Evolutionary conservation across 1,140 invertebrate genomes (phyloP).

Genomic region (Hyphantria cunea): DNA sequence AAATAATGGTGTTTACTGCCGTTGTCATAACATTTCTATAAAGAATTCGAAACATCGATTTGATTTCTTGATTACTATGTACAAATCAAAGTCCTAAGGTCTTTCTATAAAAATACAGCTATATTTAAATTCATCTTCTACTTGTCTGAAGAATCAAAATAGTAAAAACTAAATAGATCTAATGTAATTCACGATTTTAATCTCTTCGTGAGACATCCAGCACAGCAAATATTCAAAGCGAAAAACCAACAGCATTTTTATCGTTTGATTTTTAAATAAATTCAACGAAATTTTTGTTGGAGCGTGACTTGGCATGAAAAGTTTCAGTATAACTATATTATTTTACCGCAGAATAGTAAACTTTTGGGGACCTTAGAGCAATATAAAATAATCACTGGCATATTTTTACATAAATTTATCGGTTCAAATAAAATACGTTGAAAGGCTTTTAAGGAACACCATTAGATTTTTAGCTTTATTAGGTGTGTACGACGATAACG

Average conservation of each 20-base stretch:
- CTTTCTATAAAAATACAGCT: too few species aligned
- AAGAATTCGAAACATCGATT: too few species aligned
- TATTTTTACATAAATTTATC: slow-evolving; percentile 33
- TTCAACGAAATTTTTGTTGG: slow-evolving; percentile 30
- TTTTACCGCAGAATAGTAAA: slow-evolving; percentile 25
- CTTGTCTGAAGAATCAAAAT: slow-evolving; percentile 8
- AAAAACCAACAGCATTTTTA: slow-evolving; percentile 26
- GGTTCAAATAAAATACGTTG: slow-evolving; percentile 23
- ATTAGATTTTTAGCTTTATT: slow-evolving; percentile 17
- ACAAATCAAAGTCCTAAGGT: too few species aligned
- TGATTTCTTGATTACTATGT: too few species aligned
- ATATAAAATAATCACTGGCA: slow-evolving; percentile 27
- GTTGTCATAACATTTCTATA: too few species aligned
- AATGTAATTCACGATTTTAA: slow-evolving; percentile 23
- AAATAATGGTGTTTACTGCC: too few species aligned
- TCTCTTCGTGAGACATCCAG: slow-evolving; percentile 18
- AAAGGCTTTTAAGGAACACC: slow-evolving; percentile 26
- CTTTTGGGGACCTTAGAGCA: slow-evolving; percentile 20
- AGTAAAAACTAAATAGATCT: not conserved
- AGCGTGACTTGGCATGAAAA: slow-evolving; percentile 32
- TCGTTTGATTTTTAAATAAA: slow-evolving; percentile 28
- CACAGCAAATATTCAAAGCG: slow-evolving; percentile 29
- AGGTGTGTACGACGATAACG: not conserved
- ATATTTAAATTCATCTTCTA: too few species aligned
- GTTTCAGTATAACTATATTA: slow-evolving; percentile 21